Conservation (phyloP, 1,140 invertebrate genomes). For the Bombus soroeensis region DNA sequence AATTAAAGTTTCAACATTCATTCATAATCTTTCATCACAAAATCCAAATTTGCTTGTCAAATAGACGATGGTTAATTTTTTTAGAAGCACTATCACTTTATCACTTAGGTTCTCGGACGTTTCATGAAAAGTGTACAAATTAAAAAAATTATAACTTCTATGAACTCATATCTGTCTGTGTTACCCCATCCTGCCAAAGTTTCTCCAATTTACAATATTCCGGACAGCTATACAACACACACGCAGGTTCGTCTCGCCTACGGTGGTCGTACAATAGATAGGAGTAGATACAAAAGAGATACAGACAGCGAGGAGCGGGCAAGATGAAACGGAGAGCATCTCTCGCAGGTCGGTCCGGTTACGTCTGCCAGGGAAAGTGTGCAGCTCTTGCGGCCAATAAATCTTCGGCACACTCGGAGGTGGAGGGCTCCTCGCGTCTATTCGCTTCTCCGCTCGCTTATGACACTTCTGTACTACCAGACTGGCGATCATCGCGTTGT, state of each 20-base stretch:
- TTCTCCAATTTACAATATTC: background rate
- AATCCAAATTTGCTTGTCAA: too few species aligned
- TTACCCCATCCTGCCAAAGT: background rate
- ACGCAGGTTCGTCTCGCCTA: background rate
- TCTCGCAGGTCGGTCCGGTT: conserved; percentile 49
- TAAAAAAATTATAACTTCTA: background rate
- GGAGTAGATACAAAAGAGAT: conserved; percentile 21
- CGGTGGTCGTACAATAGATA: background rate
- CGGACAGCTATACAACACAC: background rate
- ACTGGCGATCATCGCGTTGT: conserved; percentile 47
- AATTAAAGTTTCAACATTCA: too few species aligned
- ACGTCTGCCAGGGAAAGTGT: conserved; percentile 71
- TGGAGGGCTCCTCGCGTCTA: conserved; percentile 61
- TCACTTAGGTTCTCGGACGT: too few species aligned
- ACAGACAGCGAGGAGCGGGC: conserved; percentile 26
- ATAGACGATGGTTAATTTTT: too few species aligned
- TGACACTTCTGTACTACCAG: conserved; percentile 69
- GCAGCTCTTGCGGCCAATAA: conserved; percentile 67
- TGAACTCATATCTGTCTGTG: background rate
- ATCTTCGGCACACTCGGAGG: conserved; percentile 75
- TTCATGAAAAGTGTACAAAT: background rate
- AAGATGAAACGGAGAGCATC: conserved; percentile 40
- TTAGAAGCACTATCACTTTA: background rate
- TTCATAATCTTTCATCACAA: too few species aligned
- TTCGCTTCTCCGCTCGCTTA: conserved; percentile 63